Evolutionary conservation across 2,113 vertebrate genomes (phyloP), one percentile per base, ranked within the genome.

Genomic region (Cardinalis cardinalis): DNA sequence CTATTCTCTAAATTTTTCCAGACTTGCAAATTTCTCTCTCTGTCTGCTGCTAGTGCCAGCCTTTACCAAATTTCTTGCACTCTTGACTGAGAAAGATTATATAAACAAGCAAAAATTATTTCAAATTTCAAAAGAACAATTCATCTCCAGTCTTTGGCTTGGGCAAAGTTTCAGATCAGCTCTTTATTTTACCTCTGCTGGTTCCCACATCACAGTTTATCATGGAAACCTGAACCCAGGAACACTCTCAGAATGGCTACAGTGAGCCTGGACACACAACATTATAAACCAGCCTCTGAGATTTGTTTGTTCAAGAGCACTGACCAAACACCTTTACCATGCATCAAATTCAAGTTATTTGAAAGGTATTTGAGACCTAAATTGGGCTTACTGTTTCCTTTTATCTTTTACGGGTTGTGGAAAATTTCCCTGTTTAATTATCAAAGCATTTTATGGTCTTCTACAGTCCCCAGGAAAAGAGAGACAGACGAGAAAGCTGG

Each of bases 371-470:
- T 94, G 80, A 96, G 95, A 95, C 88, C 79, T 93, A 93, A 95
- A 71, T 87, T 92, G 2, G 78, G 85, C 95, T 96, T 96, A 93
- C 64, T 36, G 74, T 93, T 20, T 87, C 95, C 95, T 95, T 96
- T 96, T 95, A 95, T 96, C 92, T 97, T 97, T 97, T 96, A 96
- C 90, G 93, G 85, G 84, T 90, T 85, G 85, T 92, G 92, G 95
- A 97, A 97, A 95, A 93, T 94, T 96, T 84, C 80, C 66, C 86
- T 97, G 89, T 90, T 97, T 93, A 96, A 97, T 97, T 97, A 96
- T 97, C 96, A 95, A 97, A 97, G 96, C 89, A 53, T 95, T 96
- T 98, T 96, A 96, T 84, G 91, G 91, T 92, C 96, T 95, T 87
- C 95, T 94, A 79, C 84, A 93, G 92, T 86, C 88, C 44, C 25